Percentiles rank a stretch among this genome's conserved stretches.
Conservation (phyloP, 2,888 invertebrate species). For the Vannuccia rotundouncinata region DNA sequence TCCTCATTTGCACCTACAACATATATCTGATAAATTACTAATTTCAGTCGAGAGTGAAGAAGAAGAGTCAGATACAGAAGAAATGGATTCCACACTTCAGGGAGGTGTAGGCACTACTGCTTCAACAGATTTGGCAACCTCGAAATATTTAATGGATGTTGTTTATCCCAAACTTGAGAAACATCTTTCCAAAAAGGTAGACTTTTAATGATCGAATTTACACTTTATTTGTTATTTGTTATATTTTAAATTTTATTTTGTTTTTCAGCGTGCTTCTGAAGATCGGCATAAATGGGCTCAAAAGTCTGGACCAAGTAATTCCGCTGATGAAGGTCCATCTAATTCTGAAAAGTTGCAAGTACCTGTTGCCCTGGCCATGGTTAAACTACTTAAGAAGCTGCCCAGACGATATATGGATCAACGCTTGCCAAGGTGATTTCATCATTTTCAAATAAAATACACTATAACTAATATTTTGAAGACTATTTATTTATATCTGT, state of each 20-base stretch:
- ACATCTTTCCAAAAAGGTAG: neutral
- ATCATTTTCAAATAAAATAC: too few species aligned
- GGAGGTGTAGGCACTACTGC: neutral
- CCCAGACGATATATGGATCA: slow-evolving; percentile 69
- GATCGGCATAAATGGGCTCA: neutral
- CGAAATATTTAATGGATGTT: neutral
- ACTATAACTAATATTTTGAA: too few species aligned
- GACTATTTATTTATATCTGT: too few species aligned
- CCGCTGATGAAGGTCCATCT: neutral
- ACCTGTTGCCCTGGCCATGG: slow-evolving; percentile 83
- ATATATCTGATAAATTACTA: too few species aligned
- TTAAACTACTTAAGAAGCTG: slow-evolving; percentile 78
- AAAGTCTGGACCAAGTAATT: neutral
- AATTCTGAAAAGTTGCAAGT: slow-evolving; percentile 70
- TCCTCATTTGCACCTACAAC: neutral
- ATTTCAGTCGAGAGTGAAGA: too few species aligned
- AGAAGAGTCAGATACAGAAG: too few species aligned
- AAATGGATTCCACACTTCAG: neutral
- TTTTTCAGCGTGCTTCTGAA: neutral
- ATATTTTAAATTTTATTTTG: neutral
- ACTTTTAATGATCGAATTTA: neutral
- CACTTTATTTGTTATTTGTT: neutral
- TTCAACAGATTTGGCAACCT: neutral
- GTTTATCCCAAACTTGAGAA: neutral
- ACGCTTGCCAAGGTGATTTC: slow-evolving; percentile 71